Percentiles rank a stretch among this genome's conserved stretches.
Evolutionary conservation across 2,113 vertebrate species (phyloP).

Genomic region (Sclerurus mexicanus): DNA sequence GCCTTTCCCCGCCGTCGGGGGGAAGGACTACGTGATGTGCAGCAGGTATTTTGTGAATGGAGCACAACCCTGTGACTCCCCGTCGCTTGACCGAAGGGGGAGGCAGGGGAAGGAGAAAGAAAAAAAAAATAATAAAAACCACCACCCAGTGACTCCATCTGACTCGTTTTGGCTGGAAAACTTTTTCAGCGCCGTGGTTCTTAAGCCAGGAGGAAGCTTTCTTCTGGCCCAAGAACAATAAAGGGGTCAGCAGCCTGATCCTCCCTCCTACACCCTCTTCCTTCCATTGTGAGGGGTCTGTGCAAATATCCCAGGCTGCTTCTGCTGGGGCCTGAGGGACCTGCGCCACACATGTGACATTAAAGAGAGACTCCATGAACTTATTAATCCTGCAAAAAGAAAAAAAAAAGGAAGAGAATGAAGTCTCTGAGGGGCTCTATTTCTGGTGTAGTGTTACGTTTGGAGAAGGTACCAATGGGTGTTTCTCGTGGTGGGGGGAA

Average conservation of each 20-base stretch:
- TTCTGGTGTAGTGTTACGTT: background rate
- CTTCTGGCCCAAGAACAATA: conserved; percentile 84
- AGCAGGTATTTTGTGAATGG: conserved; percentile 80
- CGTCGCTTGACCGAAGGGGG: conserved; percentile 23
- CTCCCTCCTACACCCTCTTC: conserved; percentile 85
- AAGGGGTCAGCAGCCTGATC: conserved; percentile 81
- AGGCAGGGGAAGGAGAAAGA: conserved; percentile 42
- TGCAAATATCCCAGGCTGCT: conserved; percentile 68
- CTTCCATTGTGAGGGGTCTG: conserved; percentile 83
- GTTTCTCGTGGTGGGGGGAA: background rate
- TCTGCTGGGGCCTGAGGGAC: conserved; percentile 42
- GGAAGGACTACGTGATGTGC: conserved; percentile 80
- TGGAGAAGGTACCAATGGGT: background rate
- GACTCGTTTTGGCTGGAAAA: conserved; percentile 69
- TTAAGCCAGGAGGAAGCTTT: conserved; percentile 78
- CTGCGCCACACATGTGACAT: background rate
- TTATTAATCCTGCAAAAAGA: background rate
- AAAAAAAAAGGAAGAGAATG: background rate
- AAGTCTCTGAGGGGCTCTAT: background rate
- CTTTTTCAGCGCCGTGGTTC: conserved; percentile 51
- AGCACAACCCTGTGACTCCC: conserved; percentile 62
- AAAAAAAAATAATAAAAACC: conserved; percentile 59
- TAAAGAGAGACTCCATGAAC: background rate
- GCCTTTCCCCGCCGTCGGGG: conserved; percentile 18
- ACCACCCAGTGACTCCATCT: conserved; percentile 47